These are phyloP conservation scores for Agrotis puta DNA, from an alignment of 2,888 invertebrate genomes.

Conservation along the genomic window DNA sequence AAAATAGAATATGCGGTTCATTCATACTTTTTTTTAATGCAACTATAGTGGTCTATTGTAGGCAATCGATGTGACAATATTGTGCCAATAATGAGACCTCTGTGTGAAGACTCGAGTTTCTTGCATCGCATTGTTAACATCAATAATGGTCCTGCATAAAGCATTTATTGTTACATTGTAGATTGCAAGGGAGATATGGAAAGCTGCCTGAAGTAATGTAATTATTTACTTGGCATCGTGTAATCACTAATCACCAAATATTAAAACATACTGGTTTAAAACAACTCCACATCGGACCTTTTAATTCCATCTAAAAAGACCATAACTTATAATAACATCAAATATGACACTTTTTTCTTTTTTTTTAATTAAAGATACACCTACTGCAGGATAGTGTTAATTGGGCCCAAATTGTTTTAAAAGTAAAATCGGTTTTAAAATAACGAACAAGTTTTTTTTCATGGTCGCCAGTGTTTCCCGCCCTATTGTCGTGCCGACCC, in stretches of 20 bases:
- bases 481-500: conserved; percentile 8
- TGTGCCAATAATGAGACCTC: conserved; percentile 54
- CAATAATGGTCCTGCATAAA: conserved; percentile 39
- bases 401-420: too few relatives aligned
- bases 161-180: conserved; percentile 54
- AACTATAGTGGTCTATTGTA: conserved; percentile 61
- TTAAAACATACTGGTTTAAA: not conserved
- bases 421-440: conserved; percentile 1
- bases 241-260: not conserved
- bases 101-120: conserved; percentile 52
- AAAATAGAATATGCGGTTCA: conserved; percentile 66
- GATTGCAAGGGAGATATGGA: conserved; percentile 21
- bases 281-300: conserved; percentile 9
- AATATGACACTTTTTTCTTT: not conserved
- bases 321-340: not conserved
- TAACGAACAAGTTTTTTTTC: conserved; percentile 16
- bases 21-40: conserved; percentile 59
- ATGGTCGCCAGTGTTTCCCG: conserved; percentile 1
- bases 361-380: not conserved
- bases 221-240: not conserved
- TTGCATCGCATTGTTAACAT: conserved; percentile 39
- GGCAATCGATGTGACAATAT: conserved; percentile 55
- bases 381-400: not conserved
- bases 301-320: not conserved
- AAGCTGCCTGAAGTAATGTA: conserved; percentile 8